Base-by-base conservation (phyloP, 2,797 vertebrate species). In the Enteromius treurensis region DNA sequence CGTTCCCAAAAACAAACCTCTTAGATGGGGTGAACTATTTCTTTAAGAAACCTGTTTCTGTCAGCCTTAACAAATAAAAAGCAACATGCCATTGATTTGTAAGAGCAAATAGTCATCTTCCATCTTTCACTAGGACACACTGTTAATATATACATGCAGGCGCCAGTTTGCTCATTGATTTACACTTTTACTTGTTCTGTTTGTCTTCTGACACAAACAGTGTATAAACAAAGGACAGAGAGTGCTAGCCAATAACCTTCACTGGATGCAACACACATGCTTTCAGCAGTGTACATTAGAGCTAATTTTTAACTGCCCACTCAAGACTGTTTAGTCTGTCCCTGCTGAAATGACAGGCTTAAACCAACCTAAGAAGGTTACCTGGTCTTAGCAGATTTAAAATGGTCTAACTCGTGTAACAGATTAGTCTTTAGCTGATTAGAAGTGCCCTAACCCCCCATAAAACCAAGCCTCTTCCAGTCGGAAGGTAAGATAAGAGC, bases 241-340 rank as follows among this genome's bases (percentile, higher is more conserved):
- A 76, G 51, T 23, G 17, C 51, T 23, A 19, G 34, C 37, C 75
- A 64, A 6, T 64, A 29, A 58, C 34, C 34, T 4, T 49, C 29
- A 49, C 32, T 73, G 21, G 26, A 58, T 5, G 10, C 55, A 51
- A 37, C n/a, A 74, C n/a, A 21, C 29, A 64, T 75, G 15, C 15
- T 34, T 49, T 51, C 26, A 47, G 32, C 58, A 71, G 77, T 42
- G 34, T 78, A 7, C 32, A 68, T 19, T 55, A 53, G 14, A 42
- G 49, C 49, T n/a, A n/a, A 69, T 80, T 68, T 65, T 51, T 32
- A 64, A 65, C 60, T 32, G 78, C n/a, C 42, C 45, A 64, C 40
- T 73, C 21, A 49, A 58, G 45, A 47, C 42, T 40, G 80, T 75
- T 75, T 75, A 81, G 55, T 62, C 69, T 74, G 40, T 17, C 55